phyloP scores from a whole-genome alignment of 2,888 invertebrate genomes.

The Gerris lacustris region DNA sequence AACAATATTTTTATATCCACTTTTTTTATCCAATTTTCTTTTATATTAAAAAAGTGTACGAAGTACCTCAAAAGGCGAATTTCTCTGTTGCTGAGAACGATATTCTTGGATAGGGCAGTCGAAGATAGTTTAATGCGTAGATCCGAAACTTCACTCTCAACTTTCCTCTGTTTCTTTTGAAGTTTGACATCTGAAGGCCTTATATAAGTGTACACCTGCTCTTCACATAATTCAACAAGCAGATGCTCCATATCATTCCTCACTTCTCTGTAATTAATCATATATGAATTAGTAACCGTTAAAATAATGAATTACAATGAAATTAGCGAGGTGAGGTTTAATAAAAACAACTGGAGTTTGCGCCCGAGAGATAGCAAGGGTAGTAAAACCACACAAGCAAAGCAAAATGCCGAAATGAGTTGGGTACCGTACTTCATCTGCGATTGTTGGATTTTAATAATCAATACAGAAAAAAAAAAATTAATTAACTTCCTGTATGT shows the following conservation, averaged over 20 bases:
- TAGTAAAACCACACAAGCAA: no score
- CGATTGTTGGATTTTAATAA: no score
- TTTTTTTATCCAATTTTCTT: no score
- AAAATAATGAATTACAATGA: neutral
- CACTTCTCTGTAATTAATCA: conserved; percentile 44
- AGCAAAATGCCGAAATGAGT: no score
- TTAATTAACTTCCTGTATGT: no score
- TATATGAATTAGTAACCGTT: neutral
- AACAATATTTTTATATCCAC: neutral
- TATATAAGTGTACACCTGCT: conserved; percentile 68
- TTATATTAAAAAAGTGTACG: neutral
- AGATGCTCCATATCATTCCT: conserved; percentile 56
- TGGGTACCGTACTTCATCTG: no score
- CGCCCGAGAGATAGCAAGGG: no score
- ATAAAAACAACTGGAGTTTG: no score
- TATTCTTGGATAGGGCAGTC: conserved; percentile 56
- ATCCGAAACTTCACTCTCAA: conserved; percentile 81
- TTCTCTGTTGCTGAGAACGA: conserved; percentile 83
- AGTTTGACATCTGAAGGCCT: conserved; percentile 73
- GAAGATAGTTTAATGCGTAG: conserved; percentile 67
- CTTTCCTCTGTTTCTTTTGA: conserved; percentile 78
- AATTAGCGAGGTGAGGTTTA: no score
- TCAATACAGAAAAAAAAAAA: no score
- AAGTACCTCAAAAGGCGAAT: conserved; percentile 62
- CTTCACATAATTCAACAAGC: conserved; percentile 73